These are phyloP conservation scores for Hirudo medicinalis DNA, from an alignment of 1,140 invertebrate genomes.

Conservation along the genomic window DNA sequence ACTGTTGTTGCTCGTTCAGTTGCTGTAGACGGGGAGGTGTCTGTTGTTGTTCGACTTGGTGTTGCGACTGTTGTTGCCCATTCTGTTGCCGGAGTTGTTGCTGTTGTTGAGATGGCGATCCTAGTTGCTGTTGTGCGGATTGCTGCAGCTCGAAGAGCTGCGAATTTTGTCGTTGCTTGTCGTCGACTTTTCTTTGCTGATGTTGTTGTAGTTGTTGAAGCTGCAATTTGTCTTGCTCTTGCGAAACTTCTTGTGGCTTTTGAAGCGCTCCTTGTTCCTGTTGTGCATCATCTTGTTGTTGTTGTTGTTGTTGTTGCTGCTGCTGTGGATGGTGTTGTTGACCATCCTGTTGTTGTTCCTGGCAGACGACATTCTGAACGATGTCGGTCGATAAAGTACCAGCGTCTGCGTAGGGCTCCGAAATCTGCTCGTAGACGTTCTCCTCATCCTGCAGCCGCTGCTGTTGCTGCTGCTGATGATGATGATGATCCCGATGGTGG, in stretches of 20 bases:
- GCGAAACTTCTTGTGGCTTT: not conserved
- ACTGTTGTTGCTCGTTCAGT: too few species aligned
- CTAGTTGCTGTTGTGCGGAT: not conserved
- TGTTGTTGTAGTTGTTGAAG: constrained; percentile 4
- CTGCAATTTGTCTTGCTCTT: not conserved
- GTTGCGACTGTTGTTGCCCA: too few species aligned
- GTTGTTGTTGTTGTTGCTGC: constrained; percentile 10
- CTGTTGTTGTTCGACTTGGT: not conserved
- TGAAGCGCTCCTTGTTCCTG: not conserved
- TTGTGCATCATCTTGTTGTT: not conserved
- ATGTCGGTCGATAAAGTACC: too few species aligned
- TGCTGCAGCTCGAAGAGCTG: not conserved
- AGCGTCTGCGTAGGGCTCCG: too few species aligned
- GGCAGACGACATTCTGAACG: not conserved
- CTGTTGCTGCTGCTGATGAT: too few species aligned
- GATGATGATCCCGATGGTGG: too few species aligned
- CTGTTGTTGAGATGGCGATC: not conserved
- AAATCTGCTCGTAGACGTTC: too few species aligned
- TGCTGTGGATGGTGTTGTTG: not conserved
- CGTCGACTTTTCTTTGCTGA: not conserved
- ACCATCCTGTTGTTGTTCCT: not conserved
- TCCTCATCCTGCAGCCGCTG: too few species aligned
- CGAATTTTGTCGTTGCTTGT: not conserved
- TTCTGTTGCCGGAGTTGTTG: not conserved
- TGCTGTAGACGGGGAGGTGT: too few species aligned